phyloP scores from a whole-genome alignment of 2,888 invertebrate genomes.

The Laspeyria flexula region DNA sequence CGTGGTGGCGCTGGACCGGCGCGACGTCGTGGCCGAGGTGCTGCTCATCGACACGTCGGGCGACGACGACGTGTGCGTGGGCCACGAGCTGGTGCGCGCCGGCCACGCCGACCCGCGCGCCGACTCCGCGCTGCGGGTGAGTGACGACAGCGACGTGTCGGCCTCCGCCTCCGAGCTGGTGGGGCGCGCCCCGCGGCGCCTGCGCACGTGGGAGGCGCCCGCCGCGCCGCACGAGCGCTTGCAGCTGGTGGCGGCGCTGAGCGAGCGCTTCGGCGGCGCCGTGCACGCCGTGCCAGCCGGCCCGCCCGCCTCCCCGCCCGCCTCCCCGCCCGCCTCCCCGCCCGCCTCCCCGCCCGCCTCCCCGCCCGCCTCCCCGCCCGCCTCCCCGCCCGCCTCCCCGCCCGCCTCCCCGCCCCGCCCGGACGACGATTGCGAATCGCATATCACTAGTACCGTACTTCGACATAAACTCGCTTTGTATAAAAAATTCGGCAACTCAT shows the following conservation, averaged over 20 bases:
- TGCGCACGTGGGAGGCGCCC: slow-evolving; percentile 52
- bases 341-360: background rate
- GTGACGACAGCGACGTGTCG: slow-evolving; percentile 58
- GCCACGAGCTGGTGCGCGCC: slow-evolving; percentile 74
- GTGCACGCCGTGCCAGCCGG: background rate
- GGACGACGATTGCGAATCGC: background rate
- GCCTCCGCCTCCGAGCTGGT: slow-evolving; percentile 63
- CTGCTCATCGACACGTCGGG: slow-evolving; percentile 82
- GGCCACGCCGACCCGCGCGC: slow-evolving; percentile 75
- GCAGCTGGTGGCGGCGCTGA: slow-evolving; percentile 12
- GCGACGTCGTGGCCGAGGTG: slow-evolving; percentile 43
- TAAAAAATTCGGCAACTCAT: slow-evolving; percentile 15
- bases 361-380: background rate
- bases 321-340: background rate
- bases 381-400: background rate
- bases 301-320: slow-evolving; percentile 1
- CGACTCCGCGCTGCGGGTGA: slow-evolving; percentile 62
- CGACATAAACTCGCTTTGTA: slow-evolving; percentile 24
- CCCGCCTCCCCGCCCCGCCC: background rate
- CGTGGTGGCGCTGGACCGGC: slow-evolving; percentile 50
- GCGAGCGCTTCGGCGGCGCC: slow-evolving; percentile 4
- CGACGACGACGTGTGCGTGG: slow-evolving; percentile 78
- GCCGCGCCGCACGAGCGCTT: slow-evolving; percentile 4
- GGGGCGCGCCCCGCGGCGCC: slow-evolving; percentile 49
- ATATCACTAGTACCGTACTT: slow-evolving; percentile 10